Evolutionary conservation across 2,797 vertebrate genomes (phyloP), one percentile per base, ranked within the genome.

Genomic region (Sylvilagus floridanus): DNA sequence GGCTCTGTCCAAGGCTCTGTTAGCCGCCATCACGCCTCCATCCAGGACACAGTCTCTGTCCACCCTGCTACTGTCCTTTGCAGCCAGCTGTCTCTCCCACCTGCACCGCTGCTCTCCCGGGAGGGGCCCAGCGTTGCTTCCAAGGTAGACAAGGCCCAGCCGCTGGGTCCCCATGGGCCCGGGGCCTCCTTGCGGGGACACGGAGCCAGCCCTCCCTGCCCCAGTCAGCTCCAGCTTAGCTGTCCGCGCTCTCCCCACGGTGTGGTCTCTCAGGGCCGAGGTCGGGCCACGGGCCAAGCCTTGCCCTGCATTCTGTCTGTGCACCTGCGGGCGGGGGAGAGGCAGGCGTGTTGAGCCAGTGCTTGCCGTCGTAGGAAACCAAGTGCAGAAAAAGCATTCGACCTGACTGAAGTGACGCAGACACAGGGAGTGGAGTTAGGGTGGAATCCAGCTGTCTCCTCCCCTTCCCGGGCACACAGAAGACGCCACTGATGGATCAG

Each of bases 271-370:
- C 47, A 6, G n/a, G 52, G 47, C 42, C 47, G 3, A 32, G 68
- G 62, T 1, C 0, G 1, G 14, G n/a, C 12, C 7, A 1, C 0
- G 2, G 9, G 30, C 35, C 0, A 16, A 14, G 2, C 9, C 54
- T 60, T 28, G n/a, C 1, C 9, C 0, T 0, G 2, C 13, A 0
- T 37, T 26, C 62, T 19, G 0, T 10, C 16, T 28, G 5, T 2
- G 57, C 7, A 1, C 42, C 30, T 4, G 1, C 3, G 19, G 12
- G 17, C 1, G n/a, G 1, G 0, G 0, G 6, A 32, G n/a, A 66
- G 19, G 22, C 0, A 1, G 1, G 5, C 2, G 4, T 11, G 4
- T 4, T 6, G 10, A 75, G 17, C 77, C 11, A 7, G 0, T 0
- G 0, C 17, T 50, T 5, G 32, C 24, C 13, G 1, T 5, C 0